phyloP scores from a whole-genome alignment of 2,888 invertebrate genomes.

The Drosophila putrida region DNA sequence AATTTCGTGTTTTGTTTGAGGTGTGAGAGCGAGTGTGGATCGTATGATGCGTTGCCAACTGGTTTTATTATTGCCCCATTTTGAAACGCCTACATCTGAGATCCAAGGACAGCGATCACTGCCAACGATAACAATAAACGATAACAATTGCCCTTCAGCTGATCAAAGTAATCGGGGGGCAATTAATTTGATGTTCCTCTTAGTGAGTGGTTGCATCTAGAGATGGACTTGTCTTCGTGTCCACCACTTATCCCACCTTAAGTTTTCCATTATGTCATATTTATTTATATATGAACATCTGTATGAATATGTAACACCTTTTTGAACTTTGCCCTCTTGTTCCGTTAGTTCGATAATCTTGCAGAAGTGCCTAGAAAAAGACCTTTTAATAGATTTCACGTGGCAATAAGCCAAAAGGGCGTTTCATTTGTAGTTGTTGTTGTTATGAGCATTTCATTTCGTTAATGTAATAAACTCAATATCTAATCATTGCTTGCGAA shows the following conservation, averaged over 20 bases:
- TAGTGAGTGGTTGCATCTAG: constrained; percentile 10
- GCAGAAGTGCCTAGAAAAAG: constrained; percentile 3
- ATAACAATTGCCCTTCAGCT: constrained; percentile 36
- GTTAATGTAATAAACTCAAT: constrained; percentile 30
- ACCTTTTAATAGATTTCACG: constrained; percentile 26
- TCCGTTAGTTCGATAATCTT: neutral
- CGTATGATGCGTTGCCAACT: constrained; percentile 55
- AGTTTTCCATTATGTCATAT: too few relatives aligned
- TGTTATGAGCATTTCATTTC: constrained; percentile 21
- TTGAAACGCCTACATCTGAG: constrained; percentile 16
- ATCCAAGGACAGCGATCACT: constrained; percentile 46
- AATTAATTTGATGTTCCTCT: constrained; percentile 31
- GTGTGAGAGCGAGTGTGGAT: constrained; percentile 33
- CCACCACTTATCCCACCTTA: neutral
- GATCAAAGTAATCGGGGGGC: constrained; percentile 34
- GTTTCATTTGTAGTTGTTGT: constrained; percentile 12
- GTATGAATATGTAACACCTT: neutral
- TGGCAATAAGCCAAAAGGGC: constrained; percentile 35
- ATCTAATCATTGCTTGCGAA: constrained; percentile 36
- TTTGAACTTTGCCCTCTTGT: neutral
- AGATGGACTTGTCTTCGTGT: constrained; percentile 10
- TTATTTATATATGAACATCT: too few relatives aligned
- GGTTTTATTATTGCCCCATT: constrained; percentile 48
- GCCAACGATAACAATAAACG: constrained; percentile 14
- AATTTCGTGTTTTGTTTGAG: constrained; percentile 36